Base-by-base conservation (phyloP, 2,797 vertebrate genomes). In the Potorous gilbertii region DNA sequence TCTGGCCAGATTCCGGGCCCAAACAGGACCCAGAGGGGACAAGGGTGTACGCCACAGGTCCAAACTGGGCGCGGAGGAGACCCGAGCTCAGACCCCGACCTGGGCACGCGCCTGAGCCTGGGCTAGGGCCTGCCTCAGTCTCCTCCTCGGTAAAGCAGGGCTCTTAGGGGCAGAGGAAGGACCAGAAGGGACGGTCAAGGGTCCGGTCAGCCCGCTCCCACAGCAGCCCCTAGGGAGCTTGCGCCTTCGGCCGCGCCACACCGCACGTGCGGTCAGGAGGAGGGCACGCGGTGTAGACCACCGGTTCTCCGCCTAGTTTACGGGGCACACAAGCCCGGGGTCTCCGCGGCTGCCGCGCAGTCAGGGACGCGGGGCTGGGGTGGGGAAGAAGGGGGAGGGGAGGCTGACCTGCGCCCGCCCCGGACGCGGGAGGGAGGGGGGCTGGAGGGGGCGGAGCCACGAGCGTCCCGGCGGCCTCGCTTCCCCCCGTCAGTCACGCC, bases 341-440 rank as follows among this genome's bases (percentile, higher is more conserved):
- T n/a, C n/a, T n/a, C n/a, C n/a, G n/a, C n/a, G n/a, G n/a, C n/a
- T n/a, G n/a, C n/a, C n/a, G n/a, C n/a, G n/a, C n/a, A n/a, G n/a
- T n/a, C n/a, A n/a, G n/a, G n/a, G n/a, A n/a, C 5, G 1, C 93
- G 9, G 13, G 14, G 1, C 40, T 4, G 0, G 0, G 91, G 98
- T 90, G 81, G 97, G 98, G 52, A 98, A 97, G 34, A n/a, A 40
- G 59, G 27, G 4, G 89, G 97, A 34, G 10, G 11, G 4, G 34
- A 16, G 91, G 18, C 55, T 6, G 12, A 21, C 54, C 21, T 1
- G 52, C 62, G 5, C 54, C n/a, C 16, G 46, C 90, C 10, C 27
- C 9, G 3, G 8, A 90, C 29, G 5, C 24, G 9, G 9, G 2
- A 31, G 90, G 97, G 54, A 11, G 5, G 5, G n/a, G 31, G 0